Conservation (phyloP, 2,888 invertebrate species). For the Mechanitis mazaeus region DNA sequence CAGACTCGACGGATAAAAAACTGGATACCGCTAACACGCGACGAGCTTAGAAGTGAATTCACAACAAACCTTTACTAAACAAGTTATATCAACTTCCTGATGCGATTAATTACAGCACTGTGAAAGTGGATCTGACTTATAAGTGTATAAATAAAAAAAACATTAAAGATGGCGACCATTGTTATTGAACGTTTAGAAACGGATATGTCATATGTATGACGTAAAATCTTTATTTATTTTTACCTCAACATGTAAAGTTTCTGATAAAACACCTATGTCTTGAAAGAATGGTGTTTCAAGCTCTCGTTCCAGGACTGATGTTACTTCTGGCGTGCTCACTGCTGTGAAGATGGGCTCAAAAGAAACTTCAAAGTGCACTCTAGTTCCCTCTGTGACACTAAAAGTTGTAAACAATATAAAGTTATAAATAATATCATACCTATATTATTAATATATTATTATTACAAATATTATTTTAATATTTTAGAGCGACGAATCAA, state of each 20-base stretch:
- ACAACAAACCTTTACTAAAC: background rate
- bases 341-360: constrained; percentile 86
- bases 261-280: constrained; percentile 49
- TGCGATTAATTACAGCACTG: constrained; percentile 5
- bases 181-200: too few species aligned
- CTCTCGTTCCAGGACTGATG: constrained; percentile 81
- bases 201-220: background rate
- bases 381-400: constrained; percentile 77
- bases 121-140: constrained; percentile 4
- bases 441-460: too few species aligned
- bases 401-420: constrained; percentile 7
- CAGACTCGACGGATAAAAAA: background rate
- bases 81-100: constrained; percentile 3
- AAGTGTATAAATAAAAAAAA: background rate
- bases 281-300: constrained; percentile 63
- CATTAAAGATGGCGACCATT: too few species aligned
- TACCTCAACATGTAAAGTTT: constrained; percentile 66
- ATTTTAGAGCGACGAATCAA: too few species aligned
- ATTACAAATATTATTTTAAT: too few species aligned
- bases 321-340: constrained; percentile 80
- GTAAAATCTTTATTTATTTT: constrained; percentile 9
- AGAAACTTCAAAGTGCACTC: constrained; percentile 90
- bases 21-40: background rate
- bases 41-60: background rate
- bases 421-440: too few species aligned